Base-by-base conservation (phyloP, 2,113 vertebrate genomes). In the Aythya baeri region DNA sequence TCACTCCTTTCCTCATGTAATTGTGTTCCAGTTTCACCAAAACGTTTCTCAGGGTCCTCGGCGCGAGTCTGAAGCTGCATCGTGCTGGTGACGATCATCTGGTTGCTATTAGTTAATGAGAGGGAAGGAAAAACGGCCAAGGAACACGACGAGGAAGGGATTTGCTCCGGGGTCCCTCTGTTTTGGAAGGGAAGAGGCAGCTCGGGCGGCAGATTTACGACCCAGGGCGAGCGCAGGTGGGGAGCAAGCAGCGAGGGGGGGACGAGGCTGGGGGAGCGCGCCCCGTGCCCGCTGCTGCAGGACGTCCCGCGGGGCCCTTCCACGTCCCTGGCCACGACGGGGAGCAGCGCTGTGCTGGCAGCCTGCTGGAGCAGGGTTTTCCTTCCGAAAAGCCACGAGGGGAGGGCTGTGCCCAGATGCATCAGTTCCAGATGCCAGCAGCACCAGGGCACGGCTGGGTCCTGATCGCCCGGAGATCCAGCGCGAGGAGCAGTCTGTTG, bases 181-280 rank as follows among this genome's bases (percentile, higher is more conserved):
- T 0, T 67, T 36, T 7, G 29, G 61, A 38, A 59, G 50, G 50
- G 61, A 43, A 44, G 78, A 43, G 49, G 72, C 58, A 50, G 25
- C 43, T 41, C 1, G 1, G 54, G 3, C 25, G 86, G 9, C n/a
- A 11, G 46, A 29, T 6, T 4, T 4, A 0, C 17, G 27, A 3
- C 2, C 2, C 1, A 22, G 11, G 46, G 26, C 6, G 18, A 13
- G 5, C 5, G 0, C 3, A 29, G 6, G 23, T 20, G 44, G 32
- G 54, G 34, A 61, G 9, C 23, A 7, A 62, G 29, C 16, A 14
- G 7, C 1, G 18, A 34, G 46, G 55, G 62, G 49, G 29, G 62
- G 49, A 17, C 4, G 68, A 29, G 16, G 26, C n/a, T 17, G 34
- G 22, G 3, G 66, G 18, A 20, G 9, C 7, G 26, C 6, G 3